A percentile compares a stretch with the other conserved stretches of the same genome.
Conservation (phyloP, 2,797 vertebrate species). For the Muscicapa striata region DNA sequence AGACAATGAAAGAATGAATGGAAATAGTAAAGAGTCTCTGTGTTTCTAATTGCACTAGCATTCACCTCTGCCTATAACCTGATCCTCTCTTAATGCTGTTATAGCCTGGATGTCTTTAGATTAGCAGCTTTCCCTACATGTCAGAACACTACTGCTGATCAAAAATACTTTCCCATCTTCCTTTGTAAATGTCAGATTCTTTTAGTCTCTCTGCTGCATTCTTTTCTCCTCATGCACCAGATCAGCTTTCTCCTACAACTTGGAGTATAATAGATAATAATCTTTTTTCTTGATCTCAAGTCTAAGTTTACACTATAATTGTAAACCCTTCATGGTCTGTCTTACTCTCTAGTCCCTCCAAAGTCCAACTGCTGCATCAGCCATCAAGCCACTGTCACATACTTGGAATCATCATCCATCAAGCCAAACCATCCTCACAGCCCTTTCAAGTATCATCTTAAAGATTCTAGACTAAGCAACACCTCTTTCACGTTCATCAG, state of each 20-base stretch:
- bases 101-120: background rate
- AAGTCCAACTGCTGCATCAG: background rate
- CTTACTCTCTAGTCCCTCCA: background rate
- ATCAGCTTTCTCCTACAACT: background rate
- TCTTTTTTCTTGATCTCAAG: background rate
- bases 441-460: background rate
- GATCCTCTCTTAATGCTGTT: background rate
- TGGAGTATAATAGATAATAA: background rate
- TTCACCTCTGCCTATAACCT: background rate
- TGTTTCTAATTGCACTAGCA: background rate
- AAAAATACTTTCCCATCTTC: background rate
- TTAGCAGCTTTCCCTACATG: background rate
- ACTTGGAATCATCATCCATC: background rate
- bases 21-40: background rate
- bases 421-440: background rate
- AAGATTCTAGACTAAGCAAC: background rate
- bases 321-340: background rate
- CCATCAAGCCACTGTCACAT: background rate
- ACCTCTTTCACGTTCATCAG: background rate
- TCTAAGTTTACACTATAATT: background rate
- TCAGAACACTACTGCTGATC: background rate
- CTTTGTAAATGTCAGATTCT: background rate
- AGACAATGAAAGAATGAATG: background rate
- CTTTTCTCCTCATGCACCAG: background rate
- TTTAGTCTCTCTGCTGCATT: background rate